Percentiles rank a stretch among this genome's conserved stretches.
These are phyloP conservation scores for Thamnaconus septentrionalis DNA, from an alignment of 2,113 vertebrate genomes.

Conservation along the genomic window DNA sequence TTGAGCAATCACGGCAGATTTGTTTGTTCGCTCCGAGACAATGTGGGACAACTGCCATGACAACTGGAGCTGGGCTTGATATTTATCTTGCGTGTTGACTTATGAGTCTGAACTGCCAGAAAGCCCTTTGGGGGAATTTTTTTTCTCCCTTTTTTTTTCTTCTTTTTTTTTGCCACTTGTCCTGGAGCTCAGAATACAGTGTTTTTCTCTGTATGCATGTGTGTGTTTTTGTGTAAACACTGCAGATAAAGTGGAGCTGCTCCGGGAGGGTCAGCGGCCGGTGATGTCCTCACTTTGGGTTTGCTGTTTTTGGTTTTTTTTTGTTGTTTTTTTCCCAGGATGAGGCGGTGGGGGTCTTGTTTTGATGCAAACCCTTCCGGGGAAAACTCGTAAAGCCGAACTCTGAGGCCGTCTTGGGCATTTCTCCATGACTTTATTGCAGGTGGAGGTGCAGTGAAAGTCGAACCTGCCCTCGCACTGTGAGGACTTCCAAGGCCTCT, in stretches of 20 bases:
- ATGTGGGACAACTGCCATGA: conserved; percentile 70
- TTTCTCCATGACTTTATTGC: conserved; percentile 20
- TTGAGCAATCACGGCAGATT: conserved; percentile 75
- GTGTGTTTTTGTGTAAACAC: conserved; percentile 34
- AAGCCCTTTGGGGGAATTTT: conserved; percentile 58
- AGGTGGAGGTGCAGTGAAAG: conserved; percentile 72
- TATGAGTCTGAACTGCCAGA: conserved; percentile 51
- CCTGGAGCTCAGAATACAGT: conserved; percentile 53
- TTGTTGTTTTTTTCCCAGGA: too few relatives aligned
- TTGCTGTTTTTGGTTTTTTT: background rate
- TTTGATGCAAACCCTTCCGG: background rate
- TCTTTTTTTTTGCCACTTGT: conserved; percentile 19
- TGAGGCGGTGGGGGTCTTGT: background rate
- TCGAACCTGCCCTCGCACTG: conserved; percentile 67
- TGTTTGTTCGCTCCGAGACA: conserved; percentile 69
- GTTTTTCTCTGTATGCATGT: conserved; percentile 38
- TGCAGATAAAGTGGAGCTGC: conserved; percentile 12
- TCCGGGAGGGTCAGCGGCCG: conserved; percentile 11
- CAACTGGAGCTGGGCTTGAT: conserved; percentile 68
- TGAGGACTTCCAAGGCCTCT: conserved; percentile 73
- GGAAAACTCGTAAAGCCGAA: background rate
- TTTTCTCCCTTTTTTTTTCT: background rate
- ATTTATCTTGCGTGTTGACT: conserved; percentile 77
- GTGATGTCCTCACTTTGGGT: conserved; percentile 5
- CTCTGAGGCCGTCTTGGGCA: background rate